phyloP scores from a whole-genome alignment of 2,113 vertebrate species.

The Gasterosteus nipponicus region DNA sequence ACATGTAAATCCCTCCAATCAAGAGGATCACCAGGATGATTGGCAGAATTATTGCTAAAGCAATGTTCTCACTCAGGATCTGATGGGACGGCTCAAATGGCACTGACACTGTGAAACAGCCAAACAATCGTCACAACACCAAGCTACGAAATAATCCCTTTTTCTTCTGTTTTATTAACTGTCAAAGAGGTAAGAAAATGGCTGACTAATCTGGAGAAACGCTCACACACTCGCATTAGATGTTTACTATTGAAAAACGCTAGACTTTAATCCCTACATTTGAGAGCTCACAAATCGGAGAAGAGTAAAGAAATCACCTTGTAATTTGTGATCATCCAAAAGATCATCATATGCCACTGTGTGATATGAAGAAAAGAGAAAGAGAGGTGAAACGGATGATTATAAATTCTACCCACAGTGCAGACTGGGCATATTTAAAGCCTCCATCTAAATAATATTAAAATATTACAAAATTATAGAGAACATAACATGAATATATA shows the following conservation, averaged over 20 bases:
- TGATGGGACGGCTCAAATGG: slow-evolving; percentile 88
- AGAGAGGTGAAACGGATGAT: slow-evolving; percentile 11
- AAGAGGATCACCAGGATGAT: slow-evolving; percentile 90
- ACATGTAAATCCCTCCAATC: slow-evolving; percentile 93
- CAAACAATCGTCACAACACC: neutral
- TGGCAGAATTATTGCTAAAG: slow-evolving; percentile 91
- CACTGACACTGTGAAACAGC: slow-evolving; percentile 83
- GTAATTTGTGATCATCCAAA: slow-evolving; percentile 89
- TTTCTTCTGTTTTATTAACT: neutral
- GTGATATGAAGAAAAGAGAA: slow-evolving; percentile 23
- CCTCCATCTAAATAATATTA: no score
- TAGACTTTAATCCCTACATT: no score
- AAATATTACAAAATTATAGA: no score
- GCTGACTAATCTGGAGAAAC: neutral
- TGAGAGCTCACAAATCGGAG: slow-evolving; percentile 1
- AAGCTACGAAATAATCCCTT: neutral
- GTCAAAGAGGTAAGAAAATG: neutral
- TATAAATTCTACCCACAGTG: neutral
- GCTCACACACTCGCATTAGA: neutral
- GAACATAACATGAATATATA: no score
- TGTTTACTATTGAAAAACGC: neutral
- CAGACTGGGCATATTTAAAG: no score
- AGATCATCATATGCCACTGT: slow-evolving; percentile 91
- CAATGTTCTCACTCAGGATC: slow-evolving; percentile 91
- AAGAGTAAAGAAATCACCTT: slow-evolving; percentile 78